These are phyloP conservation scores for Phymorhynchus buccinoides DNA, from an alignment of 1,140 invertebrate genomes.

Conservation along the genomic window DNA sequence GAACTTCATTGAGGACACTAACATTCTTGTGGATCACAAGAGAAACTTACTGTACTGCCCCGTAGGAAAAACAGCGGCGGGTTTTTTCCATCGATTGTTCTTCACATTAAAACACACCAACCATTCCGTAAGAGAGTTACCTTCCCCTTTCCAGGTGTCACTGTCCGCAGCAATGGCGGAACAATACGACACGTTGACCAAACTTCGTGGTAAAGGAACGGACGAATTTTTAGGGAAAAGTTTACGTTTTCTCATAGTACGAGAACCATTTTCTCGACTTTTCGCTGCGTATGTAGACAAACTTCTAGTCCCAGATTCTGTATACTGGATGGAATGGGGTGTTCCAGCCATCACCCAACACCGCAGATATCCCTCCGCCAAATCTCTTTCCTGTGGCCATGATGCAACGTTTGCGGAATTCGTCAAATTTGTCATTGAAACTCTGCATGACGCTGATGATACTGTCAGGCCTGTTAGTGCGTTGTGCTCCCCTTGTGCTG, in stretches of 20 bases:
- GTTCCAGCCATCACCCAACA: conserved; percentile 22
- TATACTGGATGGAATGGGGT: conserved; percentile 31
- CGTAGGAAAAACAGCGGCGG: neutral
- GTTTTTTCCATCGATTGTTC: neutral
- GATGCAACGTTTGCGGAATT: conserved; percentile 48
- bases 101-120: conserved; percentile 1
- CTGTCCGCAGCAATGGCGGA: neutral
- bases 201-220: neutral
- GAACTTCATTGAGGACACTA: neutral
- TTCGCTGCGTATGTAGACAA: conserved; percentile 42
- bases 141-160: conserved; percentile 11
- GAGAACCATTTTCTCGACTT: conserved; percentile 32
- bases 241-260: conserved; percentile 23
- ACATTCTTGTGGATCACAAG: neutral
- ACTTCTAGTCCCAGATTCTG: conserved; percentile 32
- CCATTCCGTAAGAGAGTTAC: neutral
- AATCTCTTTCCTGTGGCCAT: conserved; percentile 32
- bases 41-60: conserved; percentile 31
- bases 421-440: conserved; percentile 29
- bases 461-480: conserved; percentile 27
- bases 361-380: neutral
- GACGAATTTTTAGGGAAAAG: neutral
- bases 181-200: neutral
- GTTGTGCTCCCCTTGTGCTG: conserved; percentile 35
- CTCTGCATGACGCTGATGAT: neutral